Evolutionary conservation across 2,113 vertebrate genomes (phyloP), one percentile per base, ranked within the genome.

Genomic region (Urocolius indicus): DNA sequence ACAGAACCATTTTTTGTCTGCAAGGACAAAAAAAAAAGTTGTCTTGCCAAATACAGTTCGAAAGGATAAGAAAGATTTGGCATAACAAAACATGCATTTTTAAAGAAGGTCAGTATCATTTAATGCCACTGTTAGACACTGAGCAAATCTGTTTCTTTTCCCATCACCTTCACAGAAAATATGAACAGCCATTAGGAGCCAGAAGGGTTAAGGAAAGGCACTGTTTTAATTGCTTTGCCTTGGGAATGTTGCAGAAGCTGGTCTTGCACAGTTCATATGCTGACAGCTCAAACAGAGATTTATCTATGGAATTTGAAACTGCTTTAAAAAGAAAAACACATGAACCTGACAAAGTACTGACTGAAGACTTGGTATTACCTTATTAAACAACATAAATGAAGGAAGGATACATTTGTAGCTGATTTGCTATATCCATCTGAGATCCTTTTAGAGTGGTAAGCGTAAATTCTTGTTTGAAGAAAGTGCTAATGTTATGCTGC

Each of bases 381-480:
- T 97, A 97, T 97, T 96, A 97, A 96, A 96, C 84, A 94, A 94
- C 94, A 98, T 93, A 97, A 95, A 96, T 55, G 49, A 93, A 95
- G 90, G 83, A 88, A 93, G 92, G 93, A 89, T 88, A 84, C 65
- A 89, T 68, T 93, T 11, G 4, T 59, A 95, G 84, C 84, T 86
- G 81, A 77, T 93, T 81, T 78, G 69, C 57, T 74, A 11, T 46
- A 57, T 95, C 96, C 94, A 95, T 82, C 49, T 63, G 93, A 94
- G 58, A 92, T 86, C 34, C 36, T 79, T 94, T 95, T 82, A 94
- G 90, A 94, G 55, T 96, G 96, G 95, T 92, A 94, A 79, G 67
- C 81, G 87, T 21, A 52, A 87, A 9, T 58, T 88, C 24, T 74
- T 66, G 19, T 9, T 51, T 38, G 49, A 65, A 87, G 17, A 20